Base-by-base conservation (phyloP, 2,113 vertebrate genomes). In the Picathartes gymnocephalus region DNA sequence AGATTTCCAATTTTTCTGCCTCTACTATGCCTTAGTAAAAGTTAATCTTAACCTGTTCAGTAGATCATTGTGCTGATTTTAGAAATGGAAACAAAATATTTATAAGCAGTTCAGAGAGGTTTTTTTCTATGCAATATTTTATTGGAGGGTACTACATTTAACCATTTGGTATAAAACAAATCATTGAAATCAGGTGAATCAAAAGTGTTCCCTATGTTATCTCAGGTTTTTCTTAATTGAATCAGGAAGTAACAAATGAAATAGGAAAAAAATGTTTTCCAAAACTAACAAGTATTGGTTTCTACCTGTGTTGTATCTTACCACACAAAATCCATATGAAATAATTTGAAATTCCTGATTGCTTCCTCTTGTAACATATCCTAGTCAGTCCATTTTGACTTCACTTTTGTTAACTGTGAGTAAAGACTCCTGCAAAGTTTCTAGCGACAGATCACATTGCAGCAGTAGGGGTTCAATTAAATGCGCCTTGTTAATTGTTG, bases 401-500 rank as follows among this genome's bases (percentile, higher is more conserved):
- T 78, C 57, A 68, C 61, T 93, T 95, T 90, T 92, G 39, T 93
- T 88, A 86, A 76, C 37, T 86, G 69, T 77, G 72, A 93, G 91
- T 84, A 95, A 97, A 97, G 91, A 86, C 50, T 95, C 69, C 94
- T 70, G 33, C 87, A 95, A 94, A 96, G 96, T 97, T 98, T 86
- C 86, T 12, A 35, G 81, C 5, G 6, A 81, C 62, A 86, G 92
- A 95, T 98, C 93, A 44, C 33, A 22, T 88, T 96, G 93, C 96
- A 94, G 74, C 54, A 69, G 68, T 61, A 48, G 88, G 89, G 86
- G 39, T 77, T 96, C 92, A 53, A 80, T 92, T 97, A 96, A 97
- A 91, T 84, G 86, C n/a, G 31, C 64, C 95, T 97, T 96, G 95
- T 96, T 97, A 97, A 95, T 97, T 94, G 88, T 92, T 96, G 85